Percentiles rank a stretch among this genome's conserved stretches.
Conservation (phyloP, 1,140 invertebrate species). For the Conus betulinus region DNA sequence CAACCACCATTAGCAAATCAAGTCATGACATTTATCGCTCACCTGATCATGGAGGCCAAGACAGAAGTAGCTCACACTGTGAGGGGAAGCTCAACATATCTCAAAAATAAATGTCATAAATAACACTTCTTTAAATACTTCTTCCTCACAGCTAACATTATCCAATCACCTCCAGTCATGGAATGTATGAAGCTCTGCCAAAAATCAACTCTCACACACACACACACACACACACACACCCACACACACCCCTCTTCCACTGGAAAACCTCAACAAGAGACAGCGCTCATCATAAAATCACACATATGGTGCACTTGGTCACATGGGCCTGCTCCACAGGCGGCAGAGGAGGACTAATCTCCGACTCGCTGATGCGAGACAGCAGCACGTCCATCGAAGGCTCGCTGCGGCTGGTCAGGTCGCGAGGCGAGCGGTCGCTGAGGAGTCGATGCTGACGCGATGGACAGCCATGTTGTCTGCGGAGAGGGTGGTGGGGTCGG, state of each 20-base stretch:
- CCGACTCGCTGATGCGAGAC: slow-evolving; percentile 41
- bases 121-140: too few relatives aligned
- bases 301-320: slow-evolving; percentile 61
- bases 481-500: not conserved
- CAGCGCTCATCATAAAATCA: slow-evolving; percentile 46
- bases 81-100: too few relatives aligned
- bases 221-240: not conserved
- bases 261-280: not conserved
- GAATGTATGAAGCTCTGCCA: not conserved
- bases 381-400: slow-evolving; percentile 47
- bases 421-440: slow-evolving; percentile 34
- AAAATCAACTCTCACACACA: too few relatives aligned
- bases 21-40: too few relatives aligned
- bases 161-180: too few relatives aligned
- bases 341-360: not conserved
- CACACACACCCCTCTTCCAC: not conserved
- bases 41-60: too few relatives aligned
- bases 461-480: not conserved
- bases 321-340: slow-evolving; percentile 55
- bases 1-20: too few relatives aligned
- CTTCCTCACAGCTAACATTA: too few relatives aligned
- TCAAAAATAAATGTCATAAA: too few relatives aligned
- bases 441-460: slow-evolving; percentile 37
- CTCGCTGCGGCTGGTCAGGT: slow-evolving; percentile 29
- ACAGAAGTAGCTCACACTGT: too few relatives aligned